phyloP scores from a whole-genome alignment of 2,888 invertebrate genomes.

The Stenodema calcarata region DNA sequence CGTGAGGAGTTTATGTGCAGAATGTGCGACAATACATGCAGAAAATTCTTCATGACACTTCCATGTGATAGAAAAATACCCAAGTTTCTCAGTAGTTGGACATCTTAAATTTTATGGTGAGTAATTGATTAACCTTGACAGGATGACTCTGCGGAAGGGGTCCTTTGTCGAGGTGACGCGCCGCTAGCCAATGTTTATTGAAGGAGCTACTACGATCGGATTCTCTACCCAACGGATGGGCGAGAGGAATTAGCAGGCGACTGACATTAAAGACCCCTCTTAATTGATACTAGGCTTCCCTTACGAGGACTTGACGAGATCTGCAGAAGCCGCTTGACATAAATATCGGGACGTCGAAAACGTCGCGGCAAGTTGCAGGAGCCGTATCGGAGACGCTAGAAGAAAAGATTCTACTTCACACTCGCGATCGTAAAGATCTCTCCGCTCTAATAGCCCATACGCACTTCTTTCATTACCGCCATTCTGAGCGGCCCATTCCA shows the following conservation, averaged over 20 bases:
- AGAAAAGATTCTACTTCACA: conserved; percentile 1
- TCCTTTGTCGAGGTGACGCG: neutral
- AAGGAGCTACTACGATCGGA: neutral
- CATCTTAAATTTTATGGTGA: neutral
- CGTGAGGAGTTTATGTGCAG: too few species aligned
- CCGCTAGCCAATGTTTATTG: neutral
- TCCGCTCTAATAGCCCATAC: neutral
- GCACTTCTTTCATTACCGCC: conserved; percentile 2
- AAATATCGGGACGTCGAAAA: conserved; percentile 11
- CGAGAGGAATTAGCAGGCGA: conserved; percentile 12
- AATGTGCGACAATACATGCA: too few species aligned
- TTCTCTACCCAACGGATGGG: neutral
- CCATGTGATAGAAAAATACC: too few species aligned
- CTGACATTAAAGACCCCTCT: conserved; percentile 21
- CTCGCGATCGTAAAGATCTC: neutral
- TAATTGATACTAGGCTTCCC: conserved; percentile 17
- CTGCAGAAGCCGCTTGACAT: neutral
- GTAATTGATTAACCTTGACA: neutral
- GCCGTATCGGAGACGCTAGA: neutral
- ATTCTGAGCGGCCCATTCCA: neutral
- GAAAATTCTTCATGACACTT: too few species aligned
- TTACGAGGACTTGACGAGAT: neutral
- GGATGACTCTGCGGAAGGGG: neutral
- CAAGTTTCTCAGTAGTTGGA: too few species aligned
- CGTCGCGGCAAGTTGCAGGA: neutral